Base-by-base conservation (phyloP, 2,888 invertebrate genomes). In the Nemoura dubitans region DNA sequence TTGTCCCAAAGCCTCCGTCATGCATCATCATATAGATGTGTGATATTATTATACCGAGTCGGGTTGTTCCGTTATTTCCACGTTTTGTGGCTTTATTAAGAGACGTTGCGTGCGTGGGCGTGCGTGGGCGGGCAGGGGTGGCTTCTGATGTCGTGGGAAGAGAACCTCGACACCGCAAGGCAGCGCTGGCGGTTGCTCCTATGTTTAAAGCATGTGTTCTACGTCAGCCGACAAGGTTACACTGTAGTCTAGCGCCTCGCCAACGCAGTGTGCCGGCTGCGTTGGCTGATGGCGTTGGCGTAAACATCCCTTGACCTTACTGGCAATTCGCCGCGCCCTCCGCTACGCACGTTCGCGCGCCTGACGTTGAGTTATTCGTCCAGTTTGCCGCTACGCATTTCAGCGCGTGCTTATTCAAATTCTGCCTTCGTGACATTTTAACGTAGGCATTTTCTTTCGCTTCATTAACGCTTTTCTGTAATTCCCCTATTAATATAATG, bases 51-150 rank as follows among this genome's bases (percentile, higher is more conserved):
- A 59, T 59, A 59, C 59, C 14, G 59, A 30, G 30, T 0, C 29
- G 81, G 81, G 25, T 26, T 26, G 29, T 30, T 30, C 28, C 81
- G 28, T 30, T 81, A 81, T 30, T 81, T 81, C 81, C 81, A 81
- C 81, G 28, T 81, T 81, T 3, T 28, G 2, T 78, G 27, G 28
- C 78, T 6, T 27, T 26, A 28, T 78, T 78, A 14, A 26, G 27
- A 76, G 26, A n/a, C n/a, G n/a, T n/a, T n/a, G n/a, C n/a, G 43
- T 43, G 7, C 43, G n/a, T n/a, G n/a, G n/a, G n/a, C n/a, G n/a
- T n/a, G 36, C 36, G 36, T 36, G 36, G 36, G 36, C 36, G 36
- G 36, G 10, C 36, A 3, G 10, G 36, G 36, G 36, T 36, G 36
- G 36, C 36, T 36, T 36, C 36, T 6, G 36, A 36, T 36, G 36